phyloP scores from a whole-genome alignment of 2,888 invertebrate genomes.

The Platypus cylindrus region DNA sequence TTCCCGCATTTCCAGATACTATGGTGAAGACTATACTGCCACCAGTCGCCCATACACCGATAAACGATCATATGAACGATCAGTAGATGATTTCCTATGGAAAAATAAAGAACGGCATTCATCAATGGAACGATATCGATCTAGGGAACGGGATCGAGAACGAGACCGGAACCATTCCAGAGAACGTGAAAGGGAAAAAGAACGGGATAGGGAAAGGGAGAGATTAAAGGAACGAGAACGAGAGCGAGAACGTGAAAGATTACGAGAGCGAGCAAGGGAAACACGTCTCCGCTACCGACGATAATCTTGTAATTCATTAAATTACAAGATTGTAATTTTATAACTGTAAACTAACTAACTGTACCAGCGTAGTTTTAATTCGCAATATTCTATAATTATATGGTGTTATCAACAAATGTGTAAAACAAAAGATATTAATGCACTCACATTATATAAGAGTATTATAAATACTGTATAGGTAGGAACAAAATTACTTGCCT shows the following conservation, averaged over 20 bases:
- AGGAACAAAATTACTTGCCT: too few relatives aligned
- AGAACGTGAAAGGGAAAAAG: slow-evolving; percentile 34
- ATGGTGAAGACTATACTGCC: slow-evolving; percentile 67
- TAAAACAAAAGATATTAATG: too few relatives aligned
- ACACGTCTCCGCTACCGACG: slow-evolving; percentile 36
- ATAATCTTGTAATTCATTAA: too few relatives aligned
- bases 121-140: slow-evolving; percentile 34
- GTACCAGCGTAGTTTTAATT: too few relatives aligned
- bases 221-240: slow-evolving; percentile 9
- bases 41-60: slow-evolving; percentile 41
- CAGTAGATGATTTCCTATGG: slow-evolving; percentile 79
- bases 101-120: slow-evolving; percentile 43
- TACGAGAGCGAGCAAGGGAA: slow-evolving; percentile 30
- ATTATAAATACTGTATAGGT: too few relatives aligned
- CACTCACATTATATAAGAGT: too few relatives aligned
- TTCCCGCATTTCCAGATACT: slow-evolving; percentile 45
- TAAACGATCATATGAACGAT: slow-evolving; percentile 67
- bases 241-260: slow-evolving; percentile 14
- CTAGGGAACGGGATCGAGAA: slow-evolving; percentile 8
- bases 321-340: too few relatives aligned
- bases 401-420: too few relatives aligned
- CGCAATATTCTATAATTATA: too few relatives aligned
- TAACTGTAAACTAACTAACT: too few relatives aligned
- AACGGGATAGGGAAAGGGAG: slow-evolving; percentile 31
- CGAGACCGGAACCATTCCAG: slow-evolving; percentile 8